Evolutionary conservation across 1,140 invertebrate species (phyloP).

Genomic region (Aphelinus atriplicis): DNA sequence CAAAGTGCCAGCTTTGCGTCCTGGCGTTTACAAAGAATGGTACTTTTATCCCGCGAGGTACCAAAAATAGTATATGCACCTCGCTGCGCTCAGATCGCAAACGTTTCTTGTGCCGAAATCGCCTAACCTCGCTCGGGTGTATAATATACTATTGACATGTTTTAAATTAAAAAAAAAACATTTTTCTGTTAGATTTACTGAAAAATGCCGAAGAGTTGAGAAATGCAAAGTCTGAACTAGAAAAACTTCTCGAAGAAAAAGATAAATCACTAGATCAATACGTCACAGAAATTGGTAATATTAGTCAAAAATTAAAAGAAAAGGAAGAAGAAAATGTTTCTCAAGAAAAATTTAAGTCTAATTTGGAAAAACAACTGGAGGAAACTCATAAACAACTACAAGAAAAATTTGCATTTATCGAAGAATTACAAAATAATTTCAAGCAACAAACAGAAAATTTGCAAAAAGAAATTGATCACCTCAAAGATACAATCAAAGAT

Average conservation of each 20-base stretch:
- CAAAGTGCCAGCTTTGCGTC: too few species aligned
- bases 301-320: slow-evolving; percentile 64
- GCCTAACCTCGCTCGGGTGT: too few species aligned
- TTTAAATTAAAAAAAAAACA: neutral
- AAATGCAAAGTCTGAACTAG: slow-evolving; percentile 49
- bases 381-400: slow-evolving; percentile 47
- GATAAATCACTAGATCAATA: slow-evolving; percentile 57
- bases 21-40: too few species aligned
- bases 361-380: slow-evolving; percentile 51
- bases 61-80: too few species aligned
- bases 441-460: slow-evolving; percentile 53
- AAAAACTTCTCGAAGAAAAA: slow-evolving; percentile 60
- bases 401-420: slow-evolving; percentile 50
- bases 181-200: slow-evolving; percentile 40
- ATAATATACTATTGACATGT: too few species aligned
- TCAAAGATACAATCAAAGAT: slow-evolving; percentile 57
- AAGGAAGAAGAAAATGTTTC: slow-evolving; percentile 65
- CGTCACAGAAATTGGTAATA: slow-evolving; percentile 63
- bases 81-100: too few species aligned
- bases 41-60: too few species aligned
- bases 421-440: slow-evolving; percentile 55
- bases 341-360: slow-evolving; percentile 64
- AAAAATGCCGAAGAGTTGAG: slow-evolving; percentile 54
- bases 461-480: slow-evolving; percentile 59
- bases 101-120: too few species aligned